Percentiles rank a stretch among this genome's conserved stretches.
Evolutionary conservation across 2,888 invertebrate genomes (phyloP).

Genomic region (Suillia variegata): DNA sequence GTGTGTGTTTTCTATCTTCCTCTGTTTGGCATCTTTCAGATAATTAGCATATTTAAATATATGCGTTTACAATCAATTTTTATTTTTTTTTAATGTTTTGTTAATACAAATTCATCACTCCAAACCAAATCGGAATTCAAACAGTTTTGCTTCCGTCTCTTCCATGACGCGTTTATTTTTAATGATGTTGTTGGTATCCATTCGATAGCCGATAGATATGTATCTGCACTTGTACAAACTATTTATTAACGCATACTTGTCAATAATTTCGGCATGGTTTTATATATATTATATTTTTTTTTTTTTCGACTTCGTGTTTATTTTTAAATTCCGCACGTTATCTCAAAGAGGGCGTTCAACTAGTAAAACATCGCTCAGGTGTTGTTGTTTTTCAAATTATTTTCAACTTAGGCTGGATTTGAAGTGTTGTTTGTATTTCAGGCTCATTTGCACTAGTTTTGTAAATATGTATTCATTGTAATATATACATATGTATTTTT

Average conservation of each 20-base stretch:
- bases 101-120: neutral
- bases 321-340: neutral
- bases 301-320: too few species aligned
- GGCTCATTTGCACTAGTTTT: too few species aligned
- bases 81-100: neutral
- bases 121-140: neutral
- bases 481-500: too few species aligned
- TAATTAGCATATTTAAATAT: neutral
- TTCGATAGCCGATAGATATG: neutral
- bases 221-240: neutral
- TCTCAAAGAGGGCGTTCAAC: neutral
- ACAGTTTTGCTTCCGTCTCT: neutral
- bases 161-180: neutral
- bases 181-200: neutral
- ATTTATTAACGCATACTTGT: too few species aligned
- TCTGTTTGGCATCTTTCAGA: too few species aligned
- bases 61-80: neutral
- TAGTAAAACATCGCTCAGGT: slow-evolving; percentile 12
- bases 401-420: too few species aligned
- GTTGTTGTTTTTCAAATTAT: neutral
- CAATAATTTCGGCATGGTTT: neutral
- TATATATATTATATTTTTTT: neutral
- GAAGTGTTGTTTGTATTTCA: too few species aligned
- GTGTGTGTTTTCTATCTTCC: too few species aligned
- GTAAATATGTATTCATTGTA: too few species aligned